These are phyloP conservation scores for Emmelina monodactyla DNA, from an alignment of 2,888 invertebrate genomes.

Conservation along the genomic window DNA sequence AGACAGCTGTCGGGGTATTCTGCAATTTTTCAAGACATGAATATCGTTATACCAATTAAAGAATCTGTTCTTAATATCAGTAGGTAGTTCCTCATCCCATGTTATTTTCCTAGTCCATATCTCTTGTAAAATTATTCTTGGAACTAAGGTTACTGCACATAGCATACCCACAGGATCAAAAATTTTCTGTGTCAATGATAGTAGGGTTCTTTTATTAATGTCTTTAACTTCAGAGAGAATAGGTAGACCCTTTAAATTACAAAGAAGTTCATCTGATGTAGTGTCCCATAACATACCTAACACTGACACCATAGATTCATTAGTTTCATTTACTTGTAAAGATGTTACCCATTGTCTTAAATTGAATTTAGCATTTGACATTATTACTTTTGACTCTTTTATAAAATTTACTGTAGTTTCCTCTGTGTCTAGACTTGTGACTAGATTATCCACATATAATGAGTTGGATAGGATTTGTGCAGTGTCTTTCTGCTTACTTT, in stretches of 20 bases:
- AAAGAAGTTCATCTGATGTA: conserved; percentile 4
- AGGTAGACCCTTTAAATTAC: conserved; percentile 2
- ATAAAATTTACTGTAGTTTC: conserved; percentile 9
- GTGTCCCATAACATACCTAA: conserved; percentile 11
- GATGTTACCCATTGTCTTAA: conserved; percentile 10
- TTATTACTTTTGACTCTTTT: conserved; percentile 8
- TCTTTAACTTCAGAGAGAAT: background rate
- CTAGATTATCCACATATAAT: conserved; percentile 14
- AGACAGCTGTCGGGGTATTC: conserved; percentile 2
- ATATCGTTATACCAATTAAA: background rate
- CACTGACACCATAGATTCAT: conserved; percentile 2
- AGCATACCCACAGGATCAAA: conserved; percentile 4
- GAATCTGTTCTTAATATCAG: background rate
- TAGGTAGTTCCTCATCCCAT: conserved; percentile 3
- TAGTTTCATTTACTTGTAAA: background rate
- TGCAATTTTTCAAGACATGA: background rate
- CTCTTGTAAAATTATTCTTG: conserved; percentile 2
- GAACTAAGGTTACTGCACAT: background rate
- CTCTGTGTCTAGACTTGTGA: conserved; percentile 9
- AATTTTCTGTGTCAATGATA: conserved; percentile 7
- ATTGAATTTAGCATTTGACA: conserved; percentile 11
- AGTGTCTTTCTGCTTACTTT: background rate
- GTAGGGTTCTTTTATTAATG: conserved; percentile 8
- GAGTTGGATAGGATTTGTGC: conserved; percentile 5
- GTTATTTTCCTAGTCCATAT: conserved; percentile 1